Evolutionary conservation across 1,140 invertebrate genomes (phyloP).

Genomic region (Paracyclopina nana): DNA sequence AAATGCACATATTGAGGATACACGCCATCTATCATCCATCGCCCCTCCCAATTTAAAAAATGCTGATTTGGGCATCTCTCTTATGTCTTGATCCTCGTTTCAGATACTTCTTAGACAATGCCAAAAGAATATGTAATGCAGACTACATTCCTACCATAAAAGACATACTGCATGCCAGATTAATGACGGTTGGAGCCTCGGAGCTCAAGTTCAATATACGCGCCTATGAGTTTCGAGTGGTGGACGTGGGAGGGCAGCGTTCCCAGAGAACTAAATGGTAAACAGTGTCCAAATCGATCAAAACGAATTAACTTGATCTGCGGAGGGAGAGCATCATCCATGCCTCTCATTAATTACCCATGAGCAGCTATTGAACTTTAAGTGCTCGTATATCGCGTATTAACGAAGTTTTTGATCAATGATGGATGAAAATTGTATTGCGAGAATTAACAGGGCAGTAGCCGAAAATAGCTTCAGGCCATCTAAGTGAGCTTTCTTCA

Average conservation of each 20-base stretch:
- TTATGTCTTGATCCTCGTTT: neutral
- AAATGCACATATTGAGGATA: neutral
- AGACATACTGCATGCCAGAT: slow-evolving; percentile 7
- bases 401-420: neutral
- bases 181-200: neutral
- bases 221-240: slow-evolving; percentile 23
- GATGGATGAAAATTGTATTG: neutral
- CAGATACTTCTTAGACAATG: slow-evolving; percentile 1
- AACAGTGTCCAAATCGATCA: too few relatives aligned
- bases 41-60: neutral
- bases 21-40: neutral
- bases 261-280: slow-evolving; percentile 35
- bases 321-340: too few relatives aligned
- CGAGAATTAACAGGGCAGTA: neutral
- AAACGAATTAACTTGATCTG: too few relatives aligned
- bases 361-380: neutral
- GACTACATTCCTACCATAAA: neutral
- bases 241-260: slow-evolving; percentile 32
- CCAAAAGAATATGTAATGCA: neutral
- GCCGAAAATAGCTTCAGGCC: neutral
- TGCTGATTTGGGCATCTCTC: neutral
- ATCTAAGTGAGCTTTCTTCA: too few relatives aligned
- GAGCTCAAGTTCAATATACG: neutral
- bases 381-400: neutral
- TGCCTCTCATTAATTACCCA: too few relatives aligned